Evolutionary conservation across 2,888 invertebrate species (phyloP).

Genomic region (Aquatica leii): DNA sequence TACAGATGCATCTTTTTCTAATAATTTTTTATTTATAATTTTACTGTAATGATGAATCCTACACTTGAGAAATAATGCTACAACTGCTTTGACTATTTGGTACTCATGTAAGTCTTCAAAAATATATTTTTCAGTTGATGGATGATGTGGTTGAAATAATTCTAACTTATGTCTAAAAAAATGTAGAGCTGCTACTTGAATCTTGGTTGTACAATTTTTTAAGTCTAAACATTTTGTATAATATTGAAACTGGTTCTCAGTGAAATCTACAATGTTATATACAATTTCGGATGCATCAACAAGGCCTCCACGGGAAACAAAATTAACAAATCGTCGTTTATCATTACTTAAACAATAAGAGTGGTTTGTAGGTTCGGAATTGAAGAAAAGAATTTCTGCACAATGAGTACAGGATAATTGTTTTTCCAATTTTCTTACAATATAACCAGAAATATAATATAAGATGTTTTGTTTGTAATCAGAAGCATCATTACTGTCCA

Average conservation of each 20-base stretch:
- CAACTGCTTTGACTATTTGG: background rate
- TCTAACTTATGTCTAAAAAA: background rate
- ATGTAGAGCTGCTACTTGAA: background rate
- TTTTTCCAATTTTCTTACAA: too few species aligned
- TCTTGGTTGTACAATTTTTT: background rate
- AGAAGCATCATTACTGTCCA: too few species aligned
- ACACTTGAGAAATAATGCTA: too few species aligned
- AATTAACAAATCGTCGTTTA: too few species aligned
- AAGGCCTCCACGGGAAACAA: background rate
- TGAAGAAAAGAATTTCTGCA: too few species aligned
- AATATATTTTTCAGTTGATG: background rate
- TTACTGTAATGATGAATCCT: background rate
- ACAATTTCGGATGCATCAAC: too few species aligned
- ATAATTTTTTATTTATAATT: constrained; percentile 1
- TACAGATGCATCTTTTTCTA: background rate
- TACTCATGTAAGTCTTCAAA: background rate
- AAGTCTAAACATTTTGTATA: background rate
- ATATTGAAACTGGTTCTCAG: background rate
- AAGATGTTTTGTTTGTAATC: too few species aligned
- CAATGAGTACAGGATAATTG: too few species aligned
- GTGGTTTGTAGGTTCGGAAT: too few species aligned
- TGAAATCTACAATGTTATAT: background rate
- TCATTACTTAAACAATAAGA: background rate
- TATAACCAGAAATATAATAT: too few species aligned
- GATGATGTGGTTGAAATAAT: background rate